These are phyloP conservation scores for Platycheirus rosarum DNA, from an alignment of 2,888 invertebrate species.

Conservation along the genomic window DNA sequence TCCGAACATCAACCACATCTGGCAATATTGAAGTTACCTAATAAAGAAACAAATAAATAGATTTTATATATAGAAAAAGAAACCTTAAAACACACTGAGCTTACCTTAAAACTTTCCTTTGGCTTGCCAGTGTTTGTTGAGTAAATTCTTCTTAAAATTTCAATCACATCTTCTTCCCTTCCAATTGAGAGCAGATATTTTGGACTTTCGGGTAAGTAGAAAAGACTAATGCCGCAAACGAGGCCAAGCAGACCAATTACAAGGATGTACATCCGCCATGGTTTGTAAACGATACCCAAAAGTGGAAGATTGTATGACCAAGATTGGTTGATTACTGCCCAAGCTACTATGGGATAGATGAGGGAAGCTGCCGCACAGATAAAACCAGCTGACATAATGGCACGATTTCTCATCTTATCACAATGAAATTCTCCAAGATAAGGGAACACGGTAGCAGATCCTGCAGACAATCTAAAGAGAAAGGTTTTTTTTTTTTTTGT, in stretches of 20 bases:
- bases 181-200: conserved; percentile 78
- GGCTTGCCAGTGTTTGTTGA: conserved; percentile 75
- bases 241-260: conserved; percentile 78
- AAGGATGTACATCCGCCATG: conserved; percentile 80
- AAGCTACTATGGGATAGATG: conserved; percentile 78
- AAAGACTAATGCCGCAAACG: conserved; percentile 76
- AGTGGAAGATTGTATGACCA: conserved; percentile 77
- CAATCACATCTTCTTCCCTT: conserved; percentile 76
- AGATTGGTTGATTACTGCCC: conserved; percentile 79
- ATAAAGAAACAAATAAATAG: too few relatives aligned
- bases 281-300: conserved; percentile 77
- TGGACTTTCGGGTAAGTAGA: conserved; percentile 80
- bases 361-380: conserved; percentile 78
- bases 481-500: background rate
- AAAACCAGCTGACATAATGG: conserved; percentile 79
- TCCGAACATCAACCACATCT: conserved; percentile 36
- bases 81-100: too few relatives aligned
- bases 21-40: conserved; percentile 34
- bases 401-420: conserved; percentile 82
- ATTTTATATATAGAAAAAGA: too few relatives aligned
- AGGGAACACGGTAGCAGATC: conserved; percentile 83
- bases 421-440: conserved; percentile 84
- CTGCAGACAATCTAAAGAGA: conserved; percentile 80
- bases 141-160: conserved; percentile 77
- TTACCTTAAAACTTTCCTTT: conserved; percentile 62